phyloP scores from a whole-genome alignment of 2,888 invertebrate genomes.

The Anticlea derivata region DNA sequence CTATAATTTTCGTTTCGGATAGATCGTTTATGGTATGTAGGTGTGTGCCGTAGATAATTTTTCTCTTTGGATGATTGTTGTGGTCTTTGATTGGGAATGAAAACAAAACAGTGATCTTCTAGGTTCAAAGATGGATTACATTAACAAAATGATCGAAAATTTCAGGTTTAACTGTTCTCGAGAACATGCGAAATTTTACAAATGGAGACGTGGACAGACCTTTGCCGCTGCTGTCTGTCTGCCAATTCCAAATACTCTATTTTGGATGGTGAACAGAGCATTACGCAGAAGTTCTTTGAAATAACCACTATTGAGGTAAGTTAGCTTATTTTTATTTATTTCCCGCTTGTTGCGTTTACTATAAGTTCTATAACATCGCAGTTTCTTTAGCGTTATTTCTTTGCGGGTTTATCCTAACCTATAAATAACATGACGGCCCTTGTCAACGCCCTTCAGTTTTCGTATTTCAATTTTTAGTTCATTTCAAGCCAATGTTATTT shows the following conservation, averaged over 20 bases:
- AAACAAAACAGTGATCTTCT: conserved; percentile 51
- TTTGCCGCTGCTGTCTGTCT: conserved; percentile 77
- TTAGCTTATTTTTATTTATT: conserved; percentile 6
- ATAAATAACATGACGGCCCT: neutral
- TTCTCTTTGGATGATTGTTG: conserved; percentile 75
- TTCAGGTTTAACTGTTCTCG: conserved; percentile 62
- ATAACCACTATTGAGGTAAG: conserved; percentile 71
- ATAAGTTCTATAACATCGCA: too few relatives aligned
- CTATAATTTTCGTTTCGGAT: conserved; percentile 77
- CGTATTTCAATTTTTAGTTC: neutral
- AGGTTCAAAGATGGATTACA: conserved; percentile 70
- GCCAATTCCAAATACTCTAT: conserved; percentile 71
- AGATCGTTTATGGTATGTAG: conserved; percentile 80
- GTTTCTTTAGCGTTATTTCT: too few relatives aligned
- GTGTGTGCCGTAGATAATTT: conserved; percentile 83
- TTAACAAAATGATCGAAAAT: conserved; percentile 53
- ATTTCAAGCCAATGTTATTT: neutral
- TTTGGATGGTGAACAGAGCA: conserved; percentile 60
- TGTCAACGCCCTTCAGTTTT: conserved; percentile 1
- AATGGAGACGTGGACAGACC: conserved; percentile 76
- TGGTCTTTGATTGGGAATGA: conserved; percentile 65
- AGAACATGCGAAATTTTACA: conserved; percentile 61
- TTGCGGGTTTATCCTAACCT: too few relatives aligned
- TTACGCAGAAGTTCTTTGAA: conserved; percentile 68
- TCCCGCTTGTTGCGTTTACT: too few relatives aligned